These are phyloP conservation scores for Astatoreochromis straeleni DNA, from an alignment of 2,113 vertebrate genomes.

Conservation along the genomic window DNA sequence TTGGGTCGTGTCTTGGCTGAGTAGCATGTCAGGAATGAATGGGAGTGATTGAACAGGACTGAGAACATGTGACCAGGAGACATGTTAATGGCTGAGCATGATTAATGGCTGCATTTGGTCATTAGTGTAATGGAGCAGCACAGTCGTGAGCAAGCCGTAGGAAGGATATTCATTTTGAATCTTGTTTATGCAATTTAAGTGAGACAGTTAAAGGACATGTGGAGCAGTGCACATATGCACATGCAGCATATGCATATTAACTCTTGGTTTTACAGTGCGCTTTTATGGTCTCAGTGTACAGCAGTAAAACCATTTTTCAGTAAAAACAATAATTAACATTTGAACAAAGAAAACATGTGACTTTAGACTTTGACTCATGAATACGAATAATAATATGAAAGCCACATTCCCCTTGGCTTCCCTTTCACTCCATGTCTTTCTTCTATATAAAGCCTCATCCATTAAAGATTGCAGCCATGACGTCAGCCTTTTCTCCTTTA, in stretches of 20 bases:
- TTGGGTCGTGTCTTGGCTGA: background rate
- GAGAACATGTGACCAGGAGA: background rate
- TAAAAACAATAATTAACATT: background rate
- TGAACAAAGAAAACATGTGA: background rate
- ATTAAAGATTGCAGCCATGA: constrained; percentile 55
- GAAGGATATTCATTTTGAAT: background rate
- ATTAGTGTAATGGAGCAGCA: constrained; percentile 35
- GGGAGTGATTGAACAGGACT: background rate
- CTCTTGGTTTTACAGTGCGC: background rate
- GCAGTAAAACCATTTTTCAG: background rate
- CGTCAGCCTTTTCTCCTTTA: constrained; percentile 44
- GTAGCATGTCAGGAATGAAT: background rate
- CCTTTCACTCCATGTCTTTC: background rate
- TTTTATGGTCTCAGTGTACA: background rate
- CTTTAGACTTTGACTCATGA: background rate
- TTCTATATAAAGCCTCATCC: constrained; percentile 7
- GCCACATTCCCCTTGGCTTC: background rate
- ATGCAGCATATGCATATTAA: background rate
- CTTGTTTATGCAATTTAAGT: background rate
- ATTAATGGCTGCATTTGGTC: constrained; percentile 16
- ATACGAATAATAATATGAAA: background rate
- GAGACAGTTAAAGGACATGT: background rate
- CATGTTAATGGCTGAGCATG: background rate
- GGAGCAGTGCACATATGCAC: background rate
- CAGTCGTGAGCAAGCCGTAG: background rate